phyloP scores from a whole-genome alignment of 2,888 invertebrate species.

The Drosophila phalerata region DNA sequence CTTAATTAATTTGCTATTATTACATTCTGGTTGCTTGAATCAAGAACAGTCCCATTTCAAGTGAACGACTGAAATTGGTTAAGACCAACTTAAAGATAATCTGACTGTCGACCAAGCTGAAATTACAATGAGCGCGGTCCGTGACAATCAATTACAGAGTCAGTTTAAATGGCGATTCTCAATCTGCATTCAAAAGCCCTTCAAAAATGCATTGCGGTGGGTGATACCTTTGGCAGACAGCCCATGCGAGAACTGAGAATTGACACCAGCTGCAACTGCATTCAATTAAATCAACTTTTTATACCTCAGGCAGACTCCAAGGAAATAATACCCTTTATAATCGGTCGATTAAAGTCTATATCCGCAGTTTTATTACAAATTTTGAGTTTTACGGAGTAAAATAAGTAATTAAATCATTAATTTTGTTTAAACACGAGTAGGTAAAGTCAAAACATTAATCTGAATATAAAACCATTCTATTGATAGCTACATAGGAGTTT shows the following conservation, averaged over 20 bases:
- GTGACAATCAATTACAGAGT: constrained; percentile 76
- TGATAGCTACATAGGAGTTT: too few relatives aligned
- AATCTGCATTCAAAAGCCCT: constrained; percentile 68
- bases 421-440: neutral
- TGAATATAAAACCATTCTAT: neutral
- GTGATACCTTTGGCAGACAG: constrained; percentile 23
- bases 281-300: constrained; percentile 60
- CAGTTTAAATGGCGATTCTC: constrained; percentile 48
- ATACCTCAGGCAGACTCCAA: neutral
- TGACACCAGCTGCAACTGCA: constrained; percentile 72
- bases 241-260: constrained; percentile 26
- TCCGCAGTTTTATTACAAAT: neutral
- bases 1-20: neutral
- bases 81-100: constrained; percentile 10
- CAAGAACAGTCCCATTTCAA: neutral
- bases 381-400: neutral
- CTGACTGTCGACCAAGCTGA: constrained; percentile 49
- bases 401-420: neutral
- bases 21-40: neutral
- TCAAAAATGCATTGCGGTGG: constrained; percentile 67
- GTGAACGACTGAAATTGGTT: neutral
- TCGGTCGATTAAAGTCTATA: neutral
- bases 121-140: constrained; percentile 74
- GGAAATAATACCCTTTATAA: neutral
- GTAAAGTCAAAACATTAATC: neutral